Base-by-base conservation (phyloP, 2,888 invertebrate species). In the Mimumesa dahlbomi region DNA sequence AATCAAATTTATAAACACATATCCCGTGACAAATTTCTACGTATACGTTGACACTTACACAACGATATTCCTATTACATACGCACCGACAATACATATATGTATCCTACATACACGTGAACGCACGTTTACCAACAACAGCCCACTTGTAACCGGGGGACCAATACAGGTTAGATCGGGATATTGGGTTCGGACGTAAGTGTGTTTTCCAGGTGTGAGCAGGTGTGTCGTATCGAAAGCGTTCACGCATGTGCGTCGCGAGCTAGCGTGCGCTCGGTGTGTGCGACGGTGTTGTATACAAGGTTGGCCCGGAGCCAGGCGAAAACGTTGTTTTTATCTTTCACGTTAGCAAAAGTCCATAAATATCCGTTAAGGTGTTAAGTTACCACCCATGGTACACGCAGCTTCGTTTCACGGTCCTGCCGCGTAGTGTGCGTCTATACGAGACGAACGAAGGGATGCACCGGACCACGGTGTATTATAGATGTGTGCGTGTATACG, bases 361-460 rank as follows among this genome's bases (percentile, higher is more conserved):
- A 82, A 81, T 77, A 76, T 74, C 67, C 74, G 74, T 71, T 71
- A 77, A 81, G 67, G 75, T 77, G 77, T 79, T 75, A 82, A 79
- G 77, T 76, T 76, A 78, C 73, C 70, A 79, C 73, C 61, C 70
- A 73, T 70, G 69, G 69, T 71, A 79, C 64, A 70, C 61, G 69
- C 64, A 49, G 54, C 38, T 58, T 61, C 63, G 50, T 61, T 69
- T 63, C 49, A 63, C 31, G 52, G 5, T 7, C 16, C 16, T 13
- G 16, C n/a, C 53, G 4, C 34, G 48, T 34, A 22, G 19, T 40
- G 14, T 31, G 58, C 21, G 40, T 38, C 22, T 36, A 42, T 48
- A 45, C 29, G 18, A 40, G 46, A 22, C 49, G 14, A 5, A 14
- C n/a, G 13, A 25, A 40, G 14, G 31, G 25, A 21, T 18, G 21